phyloP scores from a whole-genome alignment of 2,888 invertebrate species.

The Agonopterix subpropinquella region DNA sequence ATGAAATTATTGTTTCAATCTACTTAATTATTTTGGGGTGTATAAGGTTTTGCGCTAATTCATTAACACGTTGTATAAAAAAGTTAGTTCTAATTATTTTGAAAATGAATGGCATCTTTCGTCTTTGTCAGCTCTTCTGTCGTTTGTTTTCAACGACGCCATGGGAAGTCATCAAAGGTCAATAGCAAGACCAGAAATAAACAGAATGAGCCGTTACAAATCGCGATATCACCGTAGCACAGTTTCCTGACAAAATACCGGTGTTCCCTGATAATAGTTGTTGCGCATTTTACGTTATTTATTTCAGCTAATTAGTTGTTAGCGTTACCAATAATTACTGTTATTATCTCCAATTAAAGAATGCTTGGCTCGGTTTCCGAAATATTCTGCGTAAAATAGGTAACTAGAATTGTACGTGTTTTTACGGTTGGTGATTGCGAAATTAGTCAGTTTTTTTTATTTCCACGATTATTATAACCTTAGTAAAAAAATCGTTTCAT shows the following conservation, averaged over 20 bases:
- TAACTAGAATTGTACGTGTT: no score
- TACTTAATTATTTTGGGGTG: no score
- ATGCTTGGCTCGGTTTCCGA: background rate
- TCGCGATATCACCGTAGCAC: conserved; percentile 7
- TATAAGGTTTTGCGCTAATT: no score
- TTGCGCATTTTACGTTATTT: conserved; percentile 5
- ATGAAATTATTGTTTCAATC: no score
- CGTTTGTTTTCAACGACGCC: background rate
- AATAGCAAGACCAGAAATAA: conserved; percentile 2
- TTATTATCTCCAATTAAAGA: conserved; percentile 7
- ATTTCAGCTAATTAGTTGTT: conserved; percentile 7
- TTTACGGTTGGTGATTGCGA: no score
- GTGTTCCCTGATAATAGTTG: conserved; percentile 6
- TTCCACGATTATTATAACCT: no score
- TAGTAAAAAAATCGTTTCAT: background rate
- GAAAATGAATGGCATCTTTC: no score
- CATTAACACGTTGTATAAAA: no score
- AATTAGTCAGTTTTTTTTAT: no score
- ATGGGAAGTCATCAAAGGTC: conserved; percentile 2
- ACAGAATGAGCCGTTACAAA: conserved; percentile 8
- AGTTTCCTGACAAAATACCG: conserved; percentile 11
- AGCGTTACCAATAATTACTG: conserved; percentile 8
- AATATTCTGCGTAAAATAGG: background rate
- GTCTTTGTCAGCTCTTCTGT: no score
- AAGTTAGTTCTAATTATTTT: no score